Evolutionary conservation across 1,140 invertebrate species (phyloP).

Genomic region (Calosoma granatense): DNA sequence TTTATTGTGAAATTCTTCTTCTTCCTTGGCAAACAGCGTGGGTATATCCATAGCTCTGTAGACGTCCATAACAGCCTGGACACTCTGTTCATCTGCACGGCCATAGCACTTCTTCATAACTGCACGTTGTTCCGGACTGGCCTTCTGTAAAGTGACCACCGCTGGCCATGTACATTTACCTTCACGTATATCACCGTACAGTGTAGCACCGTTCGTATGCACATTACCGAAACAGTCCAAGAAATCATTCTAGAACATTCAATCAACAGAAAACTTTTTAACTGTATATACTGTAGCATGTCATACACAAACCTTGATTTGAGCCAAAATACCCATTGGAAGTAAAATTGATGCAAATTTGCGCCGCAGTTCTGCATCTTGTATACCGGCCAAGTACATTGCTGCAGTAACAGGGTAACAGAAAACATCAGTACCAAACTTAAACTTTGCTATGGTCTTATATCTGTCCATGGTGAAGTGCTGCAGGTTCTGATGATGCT

Average conservation of each 20-base stretch:
- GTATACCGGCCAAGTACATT: conserved; percentile 76
- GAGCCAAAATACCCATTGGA: conserved; percentile 93
- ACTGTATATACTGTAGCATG: no score
- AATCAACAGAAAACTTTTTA: no score
- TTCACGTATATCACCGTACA: conserved; percentile 85
- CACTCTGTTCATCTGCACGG: conserved; percentile 49
- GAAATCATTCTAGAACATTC: conserved; percentile 96
- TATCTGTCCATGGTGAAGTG: conserved; percentile 87
- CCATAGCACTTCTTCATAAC: conserved; percentile 79
- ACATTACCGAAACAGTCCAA: conserved; percentile 88
- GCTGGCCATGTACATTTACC: conserved; percentile 95
- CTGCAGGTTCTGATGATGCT: conserved; percentile 55
- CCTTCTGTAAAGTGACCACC: conserved; percentile 76
- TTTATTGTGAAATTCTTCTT: conserved; percentile 75
- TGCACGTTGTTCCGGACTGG: conserved; percentile 58
- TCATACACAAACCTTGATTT: conserved; percentile 92
- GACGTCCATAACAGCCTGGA: conserved; percentile 62
- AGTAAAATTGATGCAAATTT: conserved; percentile 81
- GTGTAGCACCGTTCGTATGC: conserved; percentile 74
- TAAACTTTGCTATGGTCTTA: conserved; percentile 86
- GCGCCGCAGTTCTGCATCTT: conserved; percentile 67
- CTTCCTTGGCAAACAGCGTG: conserved; percentile 69
- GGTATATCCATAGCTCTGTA: conserved; percentile 72
- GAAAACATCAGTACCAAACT: conserved; percentile 92
- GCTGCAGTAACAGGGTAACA: conserved; percentile 81